A percentile compares a stretch with the other conserved stretches of the same genome.
Evolutionary conservation across 2,888 invertebrate genomes (phyloP).

Genomic region (Macaria notata): DNA sequence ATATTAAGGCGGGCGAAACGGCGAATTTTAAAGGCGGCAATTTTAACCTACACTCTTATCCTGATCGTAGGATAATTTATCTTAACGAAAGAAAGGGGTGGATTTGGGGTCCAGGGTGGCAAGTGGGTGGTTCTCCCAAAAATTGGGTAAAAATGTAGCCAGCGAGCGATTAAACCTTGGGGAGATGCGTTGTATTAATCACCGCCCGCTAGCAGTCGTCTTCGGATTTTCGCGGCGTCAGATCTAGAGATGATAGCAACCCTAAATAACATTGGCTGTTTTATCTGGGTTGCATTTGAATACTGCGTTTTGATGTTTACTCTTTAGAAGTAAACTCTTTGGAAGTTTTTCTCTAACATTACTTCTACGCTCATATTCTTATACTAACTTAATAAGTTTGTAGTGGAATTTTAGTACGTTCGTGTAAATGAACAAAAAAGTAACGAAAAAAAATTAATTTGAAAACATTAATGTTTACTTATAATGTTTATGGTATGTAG

Average conservation of each 20-base stretch:
- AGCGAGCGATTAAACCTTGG: conserved; percentile 81
- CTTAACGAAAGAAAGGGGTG: conserved; percentile 83
- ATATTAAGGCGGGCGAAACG: conserved; percentile 74
- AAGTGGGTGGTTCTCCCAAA: conserved; percentile 63
- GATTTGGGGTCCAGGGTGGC: conserved; percentile 51
- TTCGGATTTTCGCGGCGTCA: conserved; percentile 65
- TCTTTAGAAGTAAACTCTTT: no score
- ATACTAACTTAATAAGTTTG: no score
- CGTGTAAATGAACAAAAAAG: no score
- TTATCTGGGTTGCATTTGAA: no score
- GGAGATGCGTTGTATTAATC: conserved; percentile 83
- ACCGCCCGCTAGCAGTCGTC: conserved; percentile 76
- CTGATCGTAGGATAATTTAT: conserved; percentile 82
- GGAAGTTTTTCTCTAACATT: no score
- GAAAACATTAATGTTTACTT: no score
- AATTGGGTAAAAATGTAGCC: conserved; percentile 83
- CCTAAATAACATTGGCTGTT: neutral
- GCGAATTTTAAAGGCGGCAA: conserved; percentile 81
- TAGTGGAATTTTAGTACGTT: no score
- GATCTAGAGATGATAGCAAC: conserved; percentile 50
- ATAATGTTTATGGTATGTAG: no score
- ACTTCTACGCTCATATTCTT: no score
- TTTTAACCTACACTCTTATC: conserved; percentile 82
- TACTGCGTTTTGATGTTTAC: no score
- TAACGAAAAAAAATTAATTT: no score